Conservation (phyloP, 2,888 invertebrate species). For the Celastrina argiolus region DNA sequence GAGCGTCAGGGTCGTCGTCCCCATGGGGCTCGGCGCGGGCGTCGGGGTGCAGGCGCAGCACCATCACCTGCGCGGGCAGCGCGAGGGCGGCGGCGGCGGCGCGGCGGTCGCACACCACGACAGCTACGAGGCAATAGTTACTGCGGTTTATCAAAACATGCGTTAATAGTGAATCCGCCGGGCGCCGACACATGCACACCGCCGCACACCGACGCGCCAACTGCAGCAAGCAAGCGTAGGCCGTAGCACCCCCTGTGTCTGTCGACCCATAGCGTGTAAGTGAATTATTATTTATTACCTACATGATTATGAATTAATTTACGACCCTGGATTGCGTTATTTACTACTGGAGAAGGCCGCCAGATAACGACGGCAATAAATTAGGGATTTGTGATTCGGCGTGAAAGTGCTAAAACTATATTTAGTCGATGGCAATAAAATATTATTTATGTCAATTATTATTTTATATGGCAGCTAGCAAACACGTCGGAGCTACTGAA, state of each 20-base stretch:
- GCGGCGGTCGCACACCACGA: conserved; percentile 9
- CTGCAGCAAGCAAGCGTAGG: conserved; percentile 1
- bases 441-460: neutral
- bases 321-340: neutral
- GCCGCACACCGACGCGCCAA: neutral
- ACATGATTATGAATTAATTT: neutral
- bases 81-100: neutral
- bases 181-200: conserved; percentile 4
- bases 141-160: conserved; percentile 19
- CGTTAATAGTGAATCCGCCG: neutral
- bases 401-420: neutral
- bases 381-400: neutral
- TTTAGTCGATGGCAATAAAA: neutral
- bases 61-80: conserved; percentile 14
- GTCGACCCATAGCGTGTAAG: neutral
- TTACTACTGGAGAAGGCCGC: neutral
- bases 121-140: conserved; percentile 18
- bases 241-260: neutral
- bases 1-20: neutral
- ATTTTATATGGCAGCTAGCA: neutral
- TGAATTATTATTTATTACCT: neutral
- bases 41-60: conserved; percentile 12
- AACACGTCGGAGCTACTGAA: neutral
- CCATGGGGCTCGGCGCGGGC: neutral
- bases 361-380: neutral